Base-by-base conservation (phyloP, 1,140 invertebrate genomes). In the Metopolophium dirhodum region DNA sequence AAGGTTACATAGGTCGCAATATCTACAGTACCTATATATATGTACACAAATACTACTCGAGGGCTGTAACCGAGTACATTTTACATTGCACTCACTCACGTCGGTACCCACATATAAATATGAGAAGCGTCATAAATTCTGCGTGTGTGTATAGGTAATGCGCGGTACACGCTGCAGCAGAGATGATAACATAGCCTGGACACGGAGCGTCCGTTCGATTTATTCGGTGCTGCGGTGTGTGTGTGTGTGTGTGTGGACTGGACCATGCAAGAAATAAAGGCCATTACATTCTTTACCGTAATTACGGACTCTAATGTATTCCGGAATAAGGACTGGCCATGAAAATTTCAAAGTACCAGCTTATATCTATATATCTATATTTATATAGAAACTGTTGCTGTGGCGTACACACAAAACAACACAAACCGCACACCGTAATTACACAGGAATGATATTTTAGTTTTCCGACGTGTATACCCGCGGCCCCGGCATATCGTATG, bases 371-470 rank as follows among this genome's bases (percentile, higher is more conserved):
- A 23, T 47, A 35, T 37, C 11, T 47, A 18, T 61, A 90, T 47
- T 8, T n/a, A 47, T 47, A 49, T 47, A 49, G 23, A 47, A 41
- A 86, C 37, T 41, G 9, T 6, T 86, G 41, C 37, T 7, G 11
- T 9, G 47, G 23, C 26, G 23, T 61, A 68, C 37, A 57, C 82
- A 93, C 82, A 57, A 85, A 54, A 93, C 77, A 86, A 57, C 91
- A 85, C 47, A 92, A 92, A 93, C 91, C 91, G 91, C 91, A 93
- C 91, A 85, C 77, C 77, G 82, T 93, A 93, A 93, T 93, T 93
- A 93, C 91, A 57, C 41, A 37, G 91, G 91, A 93, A 93, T 93
- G 91, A 93, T 93, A 93, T 93, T 93, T 93, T 93, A 86, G 91
- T 93, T 93, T 93, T 93, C 91, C 91, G 45, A 92, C 91, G 90